Evolutionary conservation across 2,113 vertebrate species (phyloP).

Genomic region (Montifringilla adamsi): DNA sequence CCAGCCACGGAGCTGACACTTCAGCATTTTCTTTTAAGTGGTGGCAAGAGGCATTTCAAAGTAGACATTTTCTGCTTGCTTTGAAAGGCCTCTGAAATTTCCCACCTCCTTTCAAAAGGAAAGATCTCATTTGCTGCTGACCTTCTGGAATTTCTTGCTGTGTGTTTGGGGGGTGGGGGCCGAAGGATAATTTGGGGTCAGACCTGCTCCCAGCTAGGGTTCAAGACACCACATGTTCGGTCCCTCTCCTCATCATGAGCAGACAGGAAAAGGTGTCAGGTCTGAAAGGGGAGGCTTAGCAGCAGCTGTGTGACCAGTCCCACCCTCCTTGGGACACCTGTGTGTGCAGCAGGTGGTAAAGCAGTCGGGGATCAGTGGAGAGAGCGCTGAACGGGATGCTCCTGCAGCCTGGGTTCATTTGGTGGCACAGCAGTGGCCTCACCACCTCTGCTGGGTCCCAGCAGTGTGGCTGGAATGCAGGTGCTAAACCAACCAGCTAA

Average conservation of each 20-base stretch:
- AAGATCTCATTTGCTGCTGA: neutral
- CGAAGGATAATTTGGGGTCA: neutral
- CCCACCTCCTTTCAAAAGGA: neutral
- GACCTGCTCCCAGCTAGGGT: neutral
- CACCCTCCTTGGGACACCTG: neutral
- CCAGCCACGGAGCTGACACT: rapidly evolving
- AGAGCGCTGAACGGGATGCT: neutral
- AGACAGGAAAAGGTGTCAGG: neutral
- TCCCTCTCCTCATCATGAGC: neutral
- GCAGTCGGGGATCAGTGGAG: neutral
- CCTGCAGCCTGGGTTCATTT: neutral
- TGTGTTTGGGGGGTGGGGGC: neutral
- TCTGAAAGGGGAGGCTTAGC: neutral
- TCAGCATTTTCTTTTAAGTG: neutral
- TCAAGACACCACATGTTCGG: rapidly evolving
- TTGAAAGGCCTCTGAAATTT: neutral
- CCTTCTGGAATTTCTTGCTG: neutral
- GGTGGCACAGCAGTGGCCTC: no score
- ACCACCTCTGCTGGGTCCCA: neutral
- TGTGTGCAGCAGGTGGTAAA: neutral
- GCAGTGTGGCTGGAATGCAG: neutral
- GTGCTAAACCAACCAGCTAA: neutral
- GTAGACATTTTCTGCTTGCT: neutral
- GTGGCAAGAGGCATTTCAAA: neutral
- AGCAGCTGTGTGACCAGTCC: neutral